Percentiles rank a stretch among this genome's conserved stretches.
Conservation (phyloP, 2,888 invertebrate genomes). For the Pterostichus madidus region DNA sequence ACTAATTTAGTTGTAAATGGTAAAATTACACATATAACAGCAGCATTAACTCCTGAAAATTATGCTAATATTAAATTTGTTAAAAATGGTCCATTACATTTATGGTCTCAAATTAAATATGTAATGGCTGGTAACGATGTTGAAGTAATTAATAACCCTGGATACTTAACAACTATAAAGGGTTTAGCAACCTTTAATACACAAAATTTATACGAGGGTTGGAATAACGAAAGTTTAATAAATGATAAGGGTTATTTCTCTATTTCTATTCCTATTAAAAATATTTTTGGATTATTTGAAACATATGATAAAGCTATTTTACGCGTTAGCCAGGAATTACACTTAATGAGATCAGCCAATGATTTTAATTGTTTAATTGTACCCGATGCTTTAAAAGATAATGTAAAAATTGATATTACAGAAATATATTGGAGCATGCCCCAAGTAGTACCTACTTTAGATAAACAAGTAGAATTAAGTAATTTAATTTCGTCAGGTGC, state of each 20-base stretch:
- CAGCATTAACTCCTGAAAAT: background rate
- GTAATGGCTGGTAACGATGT: background rate
- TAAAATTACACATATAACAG: background rate
- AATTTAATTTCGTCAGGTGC: background rate
- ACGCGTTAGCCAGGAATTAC: background rate
- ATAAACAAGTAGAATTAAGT: background rate
- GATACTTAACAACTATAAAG: no score
- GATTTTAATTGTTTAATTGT: slow-evolving; percentile 13
- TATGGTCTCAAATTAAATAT: background rate
- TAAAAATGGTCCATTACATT: background rate
- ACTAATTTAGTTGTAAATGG: background rate
- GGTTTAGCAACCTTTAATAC: no score
- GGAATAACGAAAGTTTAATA: no score
- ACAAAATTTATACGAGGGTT: no score
- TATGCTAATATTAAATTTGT: slow-evolving; percentile 18
- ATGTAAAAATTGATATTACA: background rate
- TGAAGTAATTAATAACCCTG: slow-evolving; percentile 6
- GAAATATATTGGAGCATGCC: background rate
- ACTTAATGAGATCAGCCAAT: background rate
- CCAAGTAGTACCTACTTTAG: background rate
- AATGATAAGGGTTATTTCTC: no score
- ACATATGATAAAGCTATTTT: slow-evolving; percentile 10
- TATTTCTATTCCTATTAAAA: no score
- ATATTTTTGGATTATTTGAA: slow-evolving; percentile 4
- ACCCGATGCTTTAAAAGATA: background rate